These are phyloP conservation scores for Micrasema longulum DNA, from an alignment of 1,140 invertebrate genomes.

Conservation along the genomic window DNA sequence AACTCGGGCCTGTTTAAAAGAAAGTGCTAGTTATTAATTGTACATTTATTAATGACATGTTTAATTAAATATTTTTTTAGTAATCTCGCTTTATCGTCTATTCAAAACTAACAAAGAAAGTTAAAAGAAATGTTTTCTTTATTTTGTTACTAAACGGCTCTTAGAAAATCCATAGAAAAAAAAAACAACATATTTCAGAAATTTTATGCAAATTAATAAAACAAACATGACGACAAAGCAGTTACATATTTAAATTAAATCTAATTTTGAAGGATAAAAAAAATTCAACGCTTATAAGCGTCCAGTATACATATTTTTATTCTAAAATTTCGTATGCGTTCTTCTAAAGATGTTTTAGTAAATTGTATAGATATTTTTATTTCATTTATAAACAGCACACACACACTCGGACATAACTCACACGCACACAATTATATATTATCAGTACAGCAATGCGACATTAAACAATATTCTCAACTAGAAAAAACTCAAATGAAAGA, in stretches of 20 bases:
- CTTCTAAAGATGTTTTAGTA: conserved; percentile 16
- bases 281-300: conserved; percentile 6
- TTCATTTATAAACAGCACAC: conserved; percentile 23
- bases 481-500: neutral
- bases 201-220: too few relatives aligned
- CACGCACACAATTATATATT: conserved; percentile 24
- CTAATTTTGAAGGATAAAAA: conserved; percentile 16
- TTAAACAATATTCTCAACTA: conserved; percentile 6
- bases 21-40: too few relatives aligned
- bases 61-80: too few relatives aligned
- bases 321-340: conserved; percentile 13
- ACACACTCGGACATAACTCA: neutral
- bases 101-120: too few relatives aligned
- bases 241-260: conserved; percentile 1
- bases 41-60: too few relatives aligned
- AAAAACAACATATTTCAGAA: too few relatives aligned
- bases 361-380: conserved; percentile 39
- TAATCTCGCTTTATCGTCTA: too few relatives aligned
- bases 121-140: too few relatives aligned
- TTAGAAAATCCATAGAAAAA: too few relatives aligned
- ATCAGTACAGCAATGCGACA: conserved; percentile 39
- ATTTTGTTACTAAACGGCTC: too few relatives aligned
- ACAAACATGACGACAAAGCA: neutral
- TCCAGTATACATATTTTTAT: conserved; percentile 37
- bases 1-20: too few relatives aligned